Evolutionary conservation across 2,113 vertebrate species (phyloP).

Genomic region (Sceloporus tristichus): DNA sequence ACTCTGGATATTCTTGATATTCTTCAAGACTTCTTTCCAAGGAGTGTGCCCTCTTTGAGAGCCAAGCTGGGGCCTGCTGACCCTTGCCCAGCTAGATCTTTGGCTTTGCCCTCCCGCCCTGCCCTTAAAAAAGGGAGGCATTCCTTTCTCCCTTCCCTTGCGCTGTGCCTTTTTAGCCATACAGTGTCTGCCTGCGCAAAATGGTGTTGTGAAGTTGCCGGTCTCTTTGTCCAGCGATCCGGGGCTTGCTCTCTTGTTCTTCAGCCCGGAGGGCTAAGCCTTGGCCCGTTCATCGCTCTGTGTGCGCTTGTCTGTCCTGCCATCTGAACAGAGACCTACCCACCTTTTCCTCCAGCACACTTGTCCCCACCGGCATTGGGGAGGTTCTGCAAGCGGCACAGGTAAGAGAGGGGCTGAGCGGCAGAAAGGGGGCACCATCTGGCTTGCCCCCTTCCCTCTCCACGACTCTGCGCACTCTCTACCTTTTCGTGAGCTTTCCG

Average conservation of each 20-base stretch:
- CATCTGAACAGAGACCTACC: background rate
- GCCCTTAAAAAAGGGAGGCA: background rate
- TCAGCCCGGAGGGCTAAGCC: background rate
- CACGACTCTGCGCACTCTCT: background rate
- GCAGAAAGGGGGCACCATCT: background rate
- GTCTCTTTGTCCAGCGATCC: background rate
- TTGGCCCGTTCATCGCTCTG: background rate
- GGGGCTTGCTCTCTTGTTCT: background rate
- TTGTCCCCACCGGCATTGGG: conserved; percentile 19
- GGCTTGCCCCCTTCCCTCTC: background rate
- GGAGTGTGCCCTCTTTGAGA: background rate
- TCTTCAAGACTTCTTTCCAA: background rate
- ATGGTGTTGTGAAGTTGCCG: conserved; percentile 16
- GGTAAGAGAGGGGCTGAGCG: background rate
- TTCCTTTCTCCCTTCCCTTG: conserved; percentile 2
- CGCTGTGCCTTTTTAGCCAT: conserved; percentile 44
- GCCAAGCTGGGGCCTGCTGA: conserved; percentile 50
- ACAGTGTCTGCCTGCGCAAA: conserved; percentile 35
- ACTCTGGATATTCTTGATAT: background rate
- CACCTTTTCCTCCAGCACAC: background rate
- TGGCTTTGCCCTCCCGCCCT: background rate
- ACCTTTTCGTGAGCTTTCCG: background rate
- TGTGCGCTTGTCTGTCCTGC: background rate
- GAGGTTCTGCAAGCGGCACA: accelerated
- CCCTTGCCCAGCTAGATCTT: background rate